Evolutionary conservation across 1,140 invertebrate species (phyloP).

Genomic region (Cherax quadricarinatus): DNA sequence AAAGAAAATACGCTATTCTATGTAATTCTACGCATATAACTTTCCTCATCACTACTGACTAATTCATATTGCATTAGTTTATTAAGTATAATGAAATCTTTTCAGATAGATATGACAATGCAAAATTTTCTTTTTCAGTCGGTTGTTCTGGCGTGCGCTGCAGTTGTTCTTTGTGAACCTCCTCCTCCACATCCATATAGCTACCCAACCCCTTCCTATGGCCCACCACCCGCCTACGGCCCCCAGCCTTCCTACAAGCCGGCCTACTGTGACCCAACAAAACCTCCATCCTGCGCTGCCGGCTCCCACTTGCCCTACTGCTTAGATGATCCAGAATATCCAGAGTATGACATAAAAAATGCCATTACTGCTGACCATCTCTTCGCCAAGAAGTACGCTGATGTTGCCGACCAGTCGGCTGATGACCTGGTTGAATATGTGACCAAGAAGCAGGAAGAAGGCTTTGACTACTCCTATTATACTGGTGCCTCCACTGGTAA

Average conservation of each 20-base stretch:
- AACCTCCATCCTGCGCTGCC: constrained; percentile 43
- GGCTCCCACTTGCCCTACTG: constrained; percentile 64
- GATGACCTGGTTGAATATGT: constrained; percentile 55
- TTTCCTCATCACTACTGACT: too few species aligned
- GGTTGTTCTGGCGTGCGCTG: constrained; percentile 62
- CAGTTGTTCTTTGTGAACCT: constrained; percentile 3
- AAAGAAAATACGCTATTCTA: too few species aligned
- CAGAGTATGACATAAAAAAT: constrained; percentile 66
- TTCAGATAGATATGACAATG: too few species aligned
- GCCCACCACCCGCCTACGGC: constrained; percentile 24
- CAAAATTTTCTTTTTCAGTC: constrained; percentile 9
- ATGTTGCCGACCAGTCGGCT: constrained; percentile 61
- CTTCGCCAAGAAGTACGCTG: constrained; percentile 64
- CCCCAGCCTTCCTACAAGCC: constrained; percentile 38
- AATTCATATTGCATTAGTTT: too few species aligned
- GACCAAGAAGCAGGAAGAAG: constrained; percentile 60
- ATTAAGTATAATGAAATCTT: too few species aligned
- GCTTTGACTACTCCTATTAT: constrained; percentile 64
- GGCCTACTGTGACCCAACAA: constrained; percentile 51
- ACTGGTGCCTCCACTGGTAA: constrained; percentile 53
- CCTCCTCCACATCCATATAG: constrained; percentile 40
- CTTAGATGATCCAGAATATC: constrained; percentile 74
- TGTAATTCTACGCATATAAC: too few species aligned
- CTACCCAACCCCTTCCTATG: neutral
- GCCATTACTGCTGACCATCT: constrained; percentile 38